These are phyloP conservation scores for Halotydeus destructor DNA, from an alignment of 1,140 invertebrate genomes.

Conservation along the genomic window DNA sequence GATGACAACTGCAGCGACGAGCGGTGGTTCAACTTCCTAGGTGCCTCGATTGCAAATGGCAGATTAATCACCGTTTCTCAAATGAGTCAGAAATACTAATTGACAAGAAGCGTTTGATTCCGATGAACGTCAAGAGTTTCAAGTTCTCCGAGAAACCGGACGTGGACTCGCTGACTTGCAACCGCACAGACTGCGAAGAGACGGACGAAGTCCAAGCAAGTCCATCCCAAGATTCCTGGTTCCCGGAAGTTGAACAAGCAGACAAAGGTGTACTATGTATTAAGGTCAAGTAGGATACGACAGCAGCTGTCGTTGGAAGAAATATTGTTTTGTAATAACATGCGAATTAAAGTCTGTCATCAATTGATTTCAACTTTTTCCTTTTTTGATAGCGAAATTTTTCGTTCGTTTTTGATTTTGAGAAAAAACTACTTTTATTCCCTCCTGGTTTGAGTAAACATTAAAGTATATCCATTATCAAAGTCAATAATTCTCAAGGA, in stretches of 20 bases:
- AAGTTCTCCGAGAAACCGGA: constrained; percentile 12
- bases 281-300: too few relatives aligned
- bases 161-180: constrained; percentile 36
- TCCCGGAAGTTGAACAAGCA: constrained; percentile 36
- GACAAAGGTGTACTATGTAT: too few relatives aligned
- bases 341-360: too few relatives aligned
- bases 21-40: constrained; percentile 15
- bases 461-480: too few relatives aligned
- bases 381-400: too few relatives aligned
- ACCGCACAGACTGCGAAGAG: constrained; percentile 62
- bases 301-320: too few relatives aligned
- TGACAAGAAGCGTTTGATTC: not conserved
- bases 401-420: too few relatives aligned
- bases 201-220: constrained; percentile 35
- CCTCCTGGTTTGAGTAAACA: too few relatives aligned
- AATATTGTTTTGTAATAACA: too few relatives aligned
- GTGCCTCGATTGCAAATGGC: constrained; percentile 11
- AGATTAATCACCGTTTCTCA: constrained; percentile 13
- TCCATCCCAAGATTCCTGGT: constrained; percentile 27
- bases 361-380: too few relatives aligned
- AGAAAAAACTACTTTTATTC: too few relatives aligned
- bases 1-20: not conserved
- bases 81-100: not conserved
- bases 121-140: not conserved
- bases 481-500: too few relatives aligned